These are phyloP conservation scores for Ficedula albicollis DNA, from an alignment of 2,797 vertebrate species.

Conservation along the genomic window DNA sequence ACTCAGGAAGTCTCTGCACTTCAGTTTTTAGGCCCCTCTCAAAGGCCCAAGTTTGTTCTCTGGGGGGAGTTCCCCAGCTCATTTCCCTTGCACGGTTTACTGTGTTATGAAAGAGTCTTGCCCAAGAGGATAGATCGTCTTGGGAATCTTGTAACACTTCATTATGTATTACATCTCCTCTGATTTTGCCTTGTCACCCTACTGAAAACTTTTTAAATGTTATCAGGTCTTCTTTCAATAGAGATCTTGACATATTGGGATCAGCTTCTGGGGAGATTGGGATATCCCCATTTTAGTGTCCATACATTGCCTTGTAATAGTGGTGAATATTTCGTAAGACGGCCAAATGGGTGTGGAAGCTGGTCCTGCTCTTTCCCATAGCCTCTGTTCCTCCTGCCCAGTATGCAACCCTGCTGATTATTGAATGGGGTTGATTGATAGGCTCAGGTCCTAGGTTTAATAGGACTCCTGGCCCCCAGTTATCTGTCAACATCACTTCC, in stretches of 20 bases:
- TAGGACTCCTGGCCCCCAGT: neutral
- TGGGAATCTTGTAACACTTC: neutral
- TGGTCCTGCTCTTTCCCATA: neutral
- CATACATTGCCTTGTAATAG: neutral
- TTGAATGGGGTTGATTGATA: neutral
- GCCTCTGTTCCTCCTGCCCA: neutral
- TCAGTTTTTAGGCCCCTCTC: neutral
- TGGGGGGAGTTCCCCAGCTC: neutral
- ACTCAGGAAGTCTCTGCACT: neutral
- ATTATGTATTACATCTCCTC: neutral
- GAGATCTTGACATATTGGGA: neutral
- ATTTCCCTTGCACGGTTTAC: neutral
- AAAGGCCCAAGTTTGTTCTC: neutral
- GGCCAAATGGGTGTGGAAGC: neutral
- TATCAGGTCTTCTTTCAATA: neutral
- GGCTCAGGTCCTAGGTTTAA: neutral
- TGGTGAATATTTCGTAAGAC: neutral
- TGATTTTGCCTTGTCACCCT: neutral
- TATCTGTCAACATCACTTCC: neutral
- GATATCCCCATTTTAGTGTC: neutral
- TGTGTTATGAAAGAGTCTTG: neutral
- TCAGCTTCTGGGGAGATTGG: rapidly evolving
- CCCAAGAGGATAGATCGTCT: neutral
- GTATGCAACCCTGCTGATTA: neutral
- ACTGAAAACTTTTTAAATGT: neutral